Conservation (phyloP, 1,140 invertebrate species). For the Adoxophyes honmai region DNA sequence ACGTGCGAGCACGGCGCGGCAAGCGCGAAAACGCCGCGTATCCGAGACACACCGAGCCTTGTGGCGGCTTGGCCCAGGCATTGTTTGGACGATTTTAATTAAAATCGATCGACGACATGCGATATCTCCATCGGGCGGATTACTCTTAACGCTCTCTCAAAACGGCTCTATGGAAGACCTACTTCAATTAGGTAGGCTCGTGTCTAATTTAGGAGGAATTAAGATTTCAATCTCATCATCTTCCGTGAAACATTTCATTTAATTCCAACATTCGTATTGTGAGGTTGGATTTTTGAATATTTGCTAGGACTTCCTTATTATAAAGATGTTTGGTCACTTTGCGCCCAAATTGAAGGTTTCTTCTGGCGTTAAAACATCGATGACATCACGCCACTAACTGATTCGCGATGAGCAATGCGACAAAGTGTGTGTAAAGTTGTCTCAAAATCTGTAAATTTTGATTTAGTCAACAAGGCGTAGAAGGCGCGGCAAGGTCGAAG, state of each 20-base stretch:
- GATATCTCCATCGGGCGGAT: constrained; percentile 34
- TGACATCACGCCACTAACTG: constrained; percentile 5
- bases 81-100: constrained; percentile 57
- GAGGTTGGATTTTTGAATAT: too few relatives aligned
- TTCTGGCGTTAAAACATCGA: neutral
- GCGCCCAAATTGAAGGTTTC: too few relatives aligned
- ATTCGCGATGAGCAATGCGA: neutral
- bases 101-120: constrained; percentile 49
- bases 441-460: constrained; percentile 10
- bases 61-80: constrained; percentile 25
- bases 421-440: constrained; percentile 19
- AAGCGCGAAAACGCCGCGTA: constrained; percentile 13
- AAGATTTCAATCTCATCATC: too few relatives aligned
- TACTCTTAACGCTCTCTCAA: constrained; percentile 2
- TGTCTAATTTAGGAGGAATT: neutral
- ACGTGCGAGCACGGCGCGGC: constrained; percentile 10
- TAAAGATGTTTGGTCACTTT: too few relatives aligned
- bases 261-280: too few relatives aligned
- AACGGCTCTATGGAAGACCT: too few relatives aligned
- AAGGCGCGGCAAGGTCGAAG: constrained; percentile 31
- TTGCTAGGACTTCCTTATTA: too few relatives aligned
- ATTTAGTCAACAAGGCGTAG: constrained; percentile 4
- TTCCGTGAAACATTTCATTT: too few relatives aligned
- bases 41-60: constrained; percentile 28
- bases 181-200: neutral